Evolutionary conservation across 1,140 invertebrate species (phyloP).

Genomic region (Oncopodura yosiiana): DNA sequence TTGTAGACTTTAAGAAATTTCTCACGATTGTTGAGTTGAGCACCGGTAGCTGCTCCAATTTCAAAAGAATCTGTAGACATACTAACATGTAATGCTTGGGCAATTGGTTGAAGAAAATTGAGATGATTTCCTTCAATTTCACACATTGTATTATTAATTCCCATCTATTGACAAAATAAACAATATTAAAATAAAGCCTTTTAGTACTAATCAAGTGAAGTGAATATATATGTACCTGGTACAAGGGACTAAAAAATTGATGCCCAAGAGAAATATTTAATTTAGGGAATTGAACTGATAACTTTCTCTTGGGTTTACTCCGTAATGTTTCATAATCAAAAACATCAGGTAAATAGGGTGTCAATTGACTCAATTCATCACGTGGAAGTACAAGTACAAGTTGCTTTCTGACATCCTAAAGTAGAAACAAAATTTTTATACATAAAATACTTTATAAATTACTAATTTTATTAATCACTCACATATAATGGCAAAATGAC

Average conservation of each 20-base stretch:
- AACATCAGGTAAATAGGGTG: constrained; percentile 10
- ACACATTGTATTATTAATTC: constrained; percentile 22
- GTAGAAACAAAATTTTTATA: neutral
- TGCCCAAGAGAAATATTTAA: constrained; percentile 19
- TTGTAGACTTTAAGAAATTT: constrained; percentile 6
- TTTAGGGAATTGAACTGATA: constrained; percentile 14
- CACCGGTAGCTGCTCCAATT: constrained; percentile 18
- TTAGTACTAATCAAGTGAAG: neutral
- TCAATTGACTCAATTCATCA: constrained; percentile 9
- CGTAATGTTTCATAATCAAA: constrained; percentile 6
- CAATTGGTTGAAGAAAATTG: constrained; percentile 15
- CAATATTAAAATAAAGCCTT: neutral
- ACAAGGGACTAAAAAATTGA: constrained; percentile 19
- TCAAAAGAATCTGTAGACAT: constrained; percentile 18
- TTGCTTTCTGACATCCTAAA: constrained; percentile 12
- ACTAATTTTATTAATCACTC: neutral
- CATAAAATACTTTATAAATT: neutral
- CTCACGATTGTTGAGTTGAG: constrained; percentile 18
- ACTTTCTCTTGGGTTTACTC: constrained; percentile 13
- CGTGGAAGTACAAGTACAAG: constrained; percentile 18
- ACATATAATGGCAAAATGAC: constrained; percentile 16
- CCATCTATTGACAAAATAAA: constrained; percentile 18
- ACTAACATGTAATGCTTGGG: constrained; percentile 16
- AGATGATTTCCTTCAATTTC: constrained; percentile 8
- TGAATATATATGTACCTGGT: constrained; percentile 3